Conservation (phyloP, 2,797 vertebrate species). For the Erethizon dorsatum region DNA sequence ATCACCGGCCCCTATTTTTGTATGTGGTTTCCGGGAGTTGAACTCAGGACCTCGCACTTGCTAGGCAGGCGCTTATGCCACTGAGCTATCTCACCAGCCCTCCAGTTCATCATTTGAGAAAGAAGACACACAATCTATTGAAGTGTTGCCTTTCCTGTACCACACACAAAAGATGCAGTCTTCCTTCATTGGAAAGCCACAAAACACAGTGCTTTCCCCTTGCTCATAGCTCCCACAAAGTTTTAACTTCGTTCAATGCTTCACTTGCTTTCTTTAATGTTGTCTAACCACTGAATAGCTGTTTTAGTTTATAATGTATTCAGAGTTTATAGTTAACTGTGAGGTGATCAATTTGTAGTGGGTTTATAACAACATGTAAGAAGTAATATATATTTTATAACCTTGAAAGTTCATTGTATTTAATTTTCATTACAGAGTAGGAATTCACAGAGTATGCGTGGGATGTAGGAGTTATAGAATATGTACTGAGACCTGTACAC, state of each 20-base stretch:
- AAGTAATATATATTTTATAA: neutral
- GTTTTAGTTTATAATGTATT: neutral
- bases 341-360: neutral
- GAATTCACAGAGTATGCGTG: neutral
- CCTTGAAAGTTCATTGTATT: neutral
- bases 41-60: too few relatives aligned
- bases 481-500: neutral
- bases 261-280: neutral
- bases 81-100: too few relatives aligned
- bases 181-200: neutral
- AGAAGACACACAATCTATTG: neutral
- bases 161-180: accelerated
- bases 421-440: neutral
- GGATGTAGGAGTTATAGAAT: neutral
- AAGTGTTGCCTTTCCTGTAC: neutral
- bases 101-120: neutral
- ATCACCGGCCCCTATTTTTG: too few relatives aligned
- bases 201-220: neutral
- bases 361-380: neutral
- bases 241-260: neutral
- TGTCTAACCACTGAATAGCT: neutral
- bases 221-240: neutral
- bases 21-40: too few relatives aligned
- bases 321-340: neutral
- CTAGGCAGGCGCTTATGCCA: too few relatives aligned